These are phyloP conservation scores for Atlantisia rogersi DNA, from an alignment of 2,113 vertebrate genomes.

Conservation along the genomic window DNA sequence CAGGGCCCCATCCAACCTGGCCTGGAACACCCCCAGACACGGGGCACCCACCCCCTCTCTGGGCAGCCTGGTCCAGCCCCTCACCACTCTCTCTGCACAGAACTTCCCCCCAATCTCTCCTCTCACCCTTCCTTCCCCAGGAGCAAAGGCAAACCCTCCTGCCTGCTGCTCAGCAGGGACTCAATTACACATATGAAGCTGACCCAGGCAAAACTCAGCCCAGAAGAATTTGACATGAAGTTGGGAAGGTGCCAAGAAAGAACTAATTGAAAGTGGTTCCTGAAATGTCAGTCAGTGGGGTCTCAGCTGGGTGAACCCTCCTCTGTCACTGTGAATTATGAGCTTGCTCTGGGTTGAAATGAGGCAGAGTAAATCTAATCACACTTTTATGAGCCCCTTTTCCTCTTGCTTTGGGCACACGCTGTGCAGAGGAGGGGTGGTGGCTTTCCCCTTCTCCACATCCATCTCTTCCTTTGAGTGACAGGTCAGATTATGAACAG, in stretches of 20 bases:
- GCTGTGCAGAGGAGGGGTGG: not conserved
- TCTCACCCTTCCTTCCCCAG: not conserved
- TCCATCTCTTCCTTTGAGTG: not conserved
- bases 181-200: not conserved
- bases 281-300: not conserved
- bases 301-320: not conserved
- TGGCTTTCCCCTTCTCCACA: not conserved
- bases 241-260: conserved; percentile 42
- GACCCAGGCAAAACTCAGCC: not conserved
- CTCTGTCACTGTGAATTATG: conserved; percentile 16
- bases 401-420: not conserved
- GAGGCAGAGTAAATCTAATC: conserved; percentile 31
- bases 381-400: not conserved
- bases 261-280: conserved; percentile 36
- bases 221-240: not conserved
- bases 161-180: not conserved
- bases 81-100: too few species aligned
- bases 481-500: not conserved
- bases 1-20: too few species aligned
- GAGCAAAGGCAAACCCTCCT: not conserved
- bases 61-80: too few species aligned
- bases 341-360: not conserved
- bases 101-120: too few species aligned
- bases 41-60: too few species aligned
- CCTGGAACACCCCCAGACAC: too few species aligned